phyloP scores from a whole-genome alignment of 2,797 vertebrate genomes.

The Toxotes lorentzi region DNA sequence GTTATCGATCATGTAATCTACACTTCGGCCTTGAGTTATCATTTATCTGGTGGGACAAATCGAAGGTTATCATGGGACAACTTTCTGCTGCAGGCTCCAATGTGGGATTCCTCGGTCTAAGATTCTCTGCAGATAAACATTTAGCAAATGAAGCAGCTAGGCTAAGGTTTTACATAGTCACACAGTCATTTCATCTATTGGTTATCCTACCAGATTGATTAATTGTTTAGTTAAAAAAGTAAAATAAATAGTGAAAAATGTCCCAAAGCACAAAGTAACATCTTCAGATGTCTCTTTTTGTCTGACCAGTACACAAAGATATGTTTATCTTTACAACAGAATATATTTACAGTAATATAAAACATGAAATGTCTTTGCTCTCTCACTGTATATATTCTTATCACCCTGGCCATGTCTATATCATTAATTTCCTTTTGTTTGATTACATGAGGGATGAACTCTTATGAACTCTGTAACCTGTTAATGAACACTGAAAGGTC shows the following conservation, averaged over 20 bases:
- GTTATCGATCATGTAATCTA: conserved; percentile 55
- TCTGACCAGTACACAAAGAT: background rate
- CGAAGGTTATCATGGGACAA: conserved; percentile 28
- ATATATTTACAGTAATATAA: no score
- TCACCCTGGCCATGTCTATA: background rate
- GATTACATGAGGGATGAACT: conserved; percentile 33
- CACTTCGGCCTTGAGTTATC: conserved; percentile 49
- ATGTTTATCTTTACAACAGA: background rate
- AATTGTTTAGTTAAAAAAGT: background rate
- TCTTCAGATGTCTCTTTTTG: background rate
- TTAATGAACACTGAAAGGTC: conserved; percentile 61
- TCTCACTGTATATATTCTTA: background rate
- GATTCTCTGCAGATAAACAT: conserved; percentile 20
- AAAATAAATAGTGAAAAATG: background rate
- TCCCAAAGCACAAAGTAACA: no score
- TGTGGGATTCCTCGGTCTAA: background rate
- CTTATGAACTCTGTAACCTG: conserved; percentile 27
- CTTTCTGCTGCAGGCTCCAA: conserved; percentile 7
- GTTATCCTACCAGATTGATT: background rate
- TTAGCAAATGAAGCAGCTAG: background rate
- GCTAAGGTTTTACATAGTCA: background rate
- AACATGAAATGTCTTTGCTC: background rate
- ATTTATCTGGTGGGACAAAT: conserved; percentile 33
- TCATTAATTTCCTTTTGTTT: background rate
- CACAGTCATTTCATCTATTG: background rate